Evolutionary conservation across 2,888 invertebrate genomes (phyloP).

Genomic region (Dione vanillae): DNA sequence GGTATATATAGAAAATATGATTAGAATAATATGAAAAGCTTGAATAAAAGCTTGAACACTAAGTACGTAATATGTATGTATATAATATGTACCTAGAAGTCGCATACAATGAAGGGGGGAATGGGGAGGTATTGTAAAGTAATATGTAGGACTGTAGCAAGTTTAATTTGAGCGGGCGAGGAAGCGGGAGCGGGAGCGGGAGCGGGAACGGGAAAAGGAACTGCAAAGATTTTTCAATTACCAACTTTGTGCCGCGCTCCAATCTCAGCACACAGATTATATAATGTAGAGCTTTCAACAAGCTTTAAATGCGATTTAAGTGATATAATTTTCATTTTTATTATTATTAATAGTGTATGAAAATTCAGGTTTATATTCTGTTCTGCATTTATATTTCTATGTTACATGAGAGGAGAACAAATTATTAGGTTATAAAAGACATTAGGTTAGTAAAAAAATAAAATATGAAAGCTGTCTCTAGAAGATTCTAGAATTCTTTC

Average conservation of each 20-base stretch:
- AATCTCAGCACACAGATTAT: conserved; percentile 61
- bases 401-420: no score
- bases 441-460: no score
- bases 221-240: conserved; percentile 81
- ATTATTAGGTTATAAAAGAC: neutral
- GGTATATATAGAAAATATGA: neutral
- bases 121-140: conserved; percentile 42
- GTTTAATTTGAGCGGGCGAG: conserved; percentile 54
- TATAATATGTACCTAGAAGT: conserved; percentile 3
- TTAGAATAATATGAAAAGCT: neutral
- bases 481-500: neutral
- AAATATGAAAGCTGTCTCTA: no score
- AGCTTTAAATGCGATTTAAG: neutral
- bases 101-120: neutral
- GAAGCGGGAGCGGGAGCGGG: conserved; percentile 40
- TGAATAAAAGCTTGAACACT: conserved; percentile 1
- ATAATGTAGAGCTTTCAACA: conserved; percentile 44
- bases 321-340: neutral
- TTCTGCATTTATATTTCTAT: no score
- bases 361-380: neutral
- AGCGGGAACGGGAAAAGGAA: conserved; percentile 48
- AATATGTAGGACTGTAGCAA: conserved; percentile 52
- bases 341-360: neutral
- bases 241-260: conserved; percentile 79
- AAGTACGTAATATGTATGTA: neutral